Conservation (phyloP, 2,888 invertebrate genomes). For the Platycnemis pennipes region DNA sequence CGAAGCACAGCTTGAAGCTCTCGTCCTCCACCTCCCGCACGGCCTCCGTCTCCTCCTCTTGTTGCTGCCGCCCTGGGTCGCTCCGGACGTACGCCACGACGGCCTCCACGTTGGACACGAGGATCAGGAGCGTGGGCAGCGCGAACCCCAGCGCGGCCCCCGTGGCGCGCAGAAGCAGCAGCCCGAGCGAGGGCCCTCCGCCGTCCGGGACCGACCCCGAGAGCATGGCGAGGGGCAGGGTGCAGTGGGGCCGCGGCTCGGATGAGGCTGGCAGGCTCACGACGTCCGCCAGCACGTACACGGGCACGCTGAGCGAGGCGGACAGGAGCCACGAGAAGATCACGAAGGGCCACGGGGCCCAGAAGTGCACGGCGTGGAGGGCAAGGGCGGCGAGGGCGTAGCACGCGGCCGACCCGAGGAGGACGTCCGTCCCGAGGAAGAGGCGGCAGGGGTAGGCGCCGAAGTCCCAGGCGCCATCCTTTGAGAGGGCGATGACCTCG, state of each 20-base stretch:
- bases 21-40: slow-evolving; percentile 1
- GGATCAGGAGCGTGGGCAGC: slow-evolving; percentile 12
- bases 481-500: slow-evolving; percentile 20
- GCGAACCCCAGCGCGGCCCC: slow-evolving; percentile 16
- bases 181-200: background rate
- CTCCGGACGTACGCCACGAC: slow-evolving; percentile 38
- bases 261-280: slow-evolving; percentile 32
- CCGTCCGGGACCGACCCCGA: background rate
- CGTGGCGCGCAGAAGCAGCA: slow-evolving; percentile 13
- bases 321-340: slow-evolving; percentile 35
- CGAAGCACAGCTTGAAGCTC: slow-evolving; percentile 46
- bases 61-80: background rate
- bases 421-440: slow-evolving; percentile 43
- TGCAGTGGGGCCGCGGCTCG: slow-evolving; percentile 32
- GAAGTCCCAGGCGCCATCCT: slow-evolving; percentile 45
- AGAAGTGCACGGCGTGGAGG: slow-evolving; percentile 36
- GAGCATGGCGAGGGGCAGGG: slow-evolving; percentile 33
- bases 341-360: slow-evolving; percentile 30
- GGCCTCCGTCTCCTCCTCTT: background rate
- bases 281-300: slow-evolving; percentile 26
- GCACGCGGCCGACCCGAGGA: slow-evolving; percentile 20
- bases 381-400: slow-evolving; percentile 27
- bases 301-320: slow-evolving; percentile 42
- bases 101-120: slow-evolving; percentile 54
- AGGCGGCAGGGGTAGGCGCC: slow-evolving; percentile 30